phyloP scores from a whole-genome alignment of 2,888 invertebrate genomes.

The Dasysyrphus tricinctus region DNA sequence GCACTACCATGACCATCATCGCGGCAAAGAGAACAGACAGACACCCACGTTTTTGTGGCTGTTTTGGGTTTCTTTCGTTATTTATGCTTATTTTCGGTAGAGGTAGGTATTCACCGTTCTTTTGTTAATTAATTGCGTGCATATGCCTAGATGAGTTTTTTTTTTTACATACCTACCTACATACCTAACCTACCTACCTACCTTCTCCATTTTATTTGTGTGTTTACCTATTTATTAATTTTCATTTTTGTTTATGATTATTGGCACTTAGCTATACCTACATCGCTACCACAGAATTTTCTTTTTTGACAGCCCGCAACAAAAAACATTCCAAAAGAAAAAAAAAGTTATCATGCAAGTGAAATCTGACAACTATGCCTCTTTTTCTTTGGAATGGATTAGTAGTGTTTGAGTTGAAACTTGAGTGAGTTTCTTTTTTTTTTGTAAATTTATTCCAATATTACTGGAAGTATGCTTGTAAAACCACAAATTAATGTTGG shows the following conservation, averaged over 20 bases:
- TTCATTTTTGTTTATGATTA: slow-evolving; percentile 57
- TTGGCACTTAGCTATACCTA: slow-evolving; percentile 36
- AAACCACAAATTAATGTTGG: slow-evolving; percentile 32
- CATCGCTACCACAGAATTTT: slow-evolving; percentile 47
- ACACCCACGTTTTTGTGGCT: slow-evolving; percentile 61
- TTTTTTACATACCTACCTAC: slow-evolving; percentile 15
- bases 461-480: slow-evolving; percentile 48
- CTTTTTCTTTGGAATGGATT: slow-evolving; percentile 41
- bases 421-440: slow-evolving; percentile 61
- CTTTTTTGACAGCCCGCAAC: slow-evolving; percentile 37
- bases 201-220: too few relatives aligned
- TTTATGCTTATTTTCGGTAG: slow-evolving; percentile 14
- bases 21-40: slow-evolving; percentile 1
- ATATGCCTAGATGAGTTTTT: slow-evolving; percentile 30
- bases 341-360: neutral
- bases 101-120: slow-evolving; percentile 27
- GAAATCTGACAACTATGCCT: slow-evolving; percentile 68
- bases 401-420: slow-evolving; percentile 41
- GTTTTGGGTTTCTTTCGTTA: neutral
- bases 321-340: slow-evolving; percentile 51
- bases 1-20: neutral
- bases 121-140: slow-evolving; percentile 19
- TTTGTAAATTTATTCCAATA: slow-evolving; percentile 40
- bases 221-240: slow-evolving; percentile 22
- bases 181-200: neutral